Evolutionary conservation across 2,113 vertebrate species (phyloP).

Genomic region (Anguilla japonica): DNA sequence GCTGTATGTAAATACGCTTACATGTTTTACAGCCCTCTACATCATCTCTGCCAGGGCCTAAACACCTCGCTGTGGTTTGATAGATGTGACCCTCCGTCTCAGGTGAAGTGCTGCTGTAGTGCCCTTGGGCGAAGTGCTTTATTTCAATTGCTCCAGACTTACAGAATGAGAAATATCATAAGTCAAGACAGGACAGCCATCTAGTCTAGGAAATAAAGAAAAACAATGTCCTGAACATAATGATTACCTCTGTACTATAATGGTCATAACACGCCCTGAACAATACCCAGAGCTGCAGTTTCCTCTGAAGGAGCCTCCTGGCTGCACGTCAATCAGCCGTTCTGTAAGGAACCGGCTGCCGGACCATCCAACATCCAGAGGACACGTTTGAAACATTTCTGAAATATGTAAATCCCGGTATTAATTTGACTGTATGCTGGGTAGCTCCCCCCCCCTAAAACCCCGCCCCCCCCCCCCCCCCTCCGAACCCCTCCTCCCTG

Average conservation of each 20-base stretch:
- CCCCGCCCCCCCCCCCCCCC: too few relatives aligned
- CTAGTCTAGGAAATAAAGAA: background rate
- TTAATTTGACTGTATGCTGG: background rate
- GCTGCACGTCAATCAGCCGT: background rate
- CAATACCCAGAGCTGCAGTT: background rate
- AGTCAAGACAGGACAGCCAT: background rate
- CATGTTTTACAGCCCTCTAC: background rate
- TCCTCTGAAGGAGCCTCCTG: background rate
- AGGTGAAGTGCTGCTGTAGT: background rate
- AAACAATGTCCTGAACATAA: background rate
- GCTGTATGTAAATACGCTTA: background rate
- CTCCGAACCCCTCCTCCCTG: background rate
- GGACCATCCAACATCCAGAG: background rate
- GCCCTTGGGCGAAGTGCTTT: background rate
- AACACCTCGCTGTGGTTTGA: background rate
- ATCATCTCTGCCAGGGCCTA: background rate
- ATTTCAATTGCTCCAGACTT: background rate
- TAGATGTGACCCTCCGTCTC: background rate
- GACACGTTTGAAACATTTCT: background rate
- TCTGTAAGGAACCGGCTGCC: background rate
- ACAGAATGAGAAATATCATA: background rate
- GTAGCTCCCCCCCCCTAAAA: background rate
- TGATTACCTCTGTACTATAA: conserved; percentile 6
- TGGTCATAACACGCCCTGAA: background rate
- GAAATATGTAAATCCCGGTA: background rate